A percentile compares a stretch with the other conserved stretches of the same genome.
phyloP scores from a whole-genome alignment of 2,797 vertebrate genomes.

The Clarias laeviceps region DNA sequence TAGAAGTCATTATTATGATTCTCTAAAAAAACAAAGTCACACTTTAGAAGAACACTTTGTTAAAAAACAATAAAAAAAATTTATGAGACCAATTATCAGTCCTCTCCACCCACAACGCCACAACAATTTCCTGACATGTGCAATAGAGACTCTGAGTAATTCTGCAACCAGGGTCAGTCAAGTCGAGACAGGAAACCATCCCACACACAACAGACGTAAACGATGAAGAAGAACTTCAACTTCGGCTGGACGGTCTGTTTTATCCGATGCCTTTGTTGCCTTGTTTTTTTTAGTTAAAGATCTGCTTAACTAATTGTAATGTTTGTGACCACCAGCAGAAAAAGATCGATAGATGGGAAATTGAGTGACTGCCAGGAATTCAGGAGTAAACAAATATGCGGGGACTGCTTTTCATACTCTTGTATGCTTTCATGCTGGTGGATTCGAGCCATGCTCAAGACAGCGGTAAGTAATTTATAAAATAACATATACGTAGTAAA shows the following conservation, averaged over 20 bases:
- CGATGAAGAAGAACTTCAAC: neutral
- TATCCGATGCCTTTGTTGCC: neutral
- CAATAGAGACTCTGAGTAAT: conserved; percentile 15
- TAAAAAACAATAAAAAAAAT: neutral
- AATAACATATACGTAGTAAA: neutral
- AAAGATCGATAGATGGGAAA: neutral
- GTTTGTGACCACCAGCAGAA: conserved; percentile 4
- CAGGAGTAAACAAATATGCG: conserved; percentile 38
- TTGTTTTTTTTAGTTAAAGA: neutral
- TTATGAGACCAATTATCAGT: neutral
- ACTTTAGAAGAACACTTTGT: neutral
- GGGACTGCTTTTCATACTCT: conserved; percentile 44
- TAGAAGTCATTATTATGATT: neutral
- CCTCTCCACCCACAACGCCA: conserved; percentile 21
- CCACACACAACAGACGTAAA: neutral
- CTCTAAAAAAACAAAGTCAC: neutral
- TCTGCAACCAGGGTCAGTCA: conserved; percentile 15
- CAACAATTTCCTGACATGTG: conserved; percentile 37
- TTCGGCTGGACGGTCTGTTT: neutral
- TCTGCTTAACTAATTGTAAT: neutral
- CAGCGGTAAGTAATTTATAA: conserved; percentile 49
- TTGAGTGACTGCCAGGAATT: neutral
- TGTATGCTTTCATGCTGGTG: conserved; percentile 36
- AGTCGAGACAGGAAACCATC: conserved; percentile 48
- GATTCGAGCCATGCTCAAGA: conserved; percentile 40